A percentile compares a stretch with the other conserved stretches of the same genome.
Evolutionary conservation across 2,888 invertebrate genomes (phyloP).

Genomic region (Pterostichus madidus): DNA sequence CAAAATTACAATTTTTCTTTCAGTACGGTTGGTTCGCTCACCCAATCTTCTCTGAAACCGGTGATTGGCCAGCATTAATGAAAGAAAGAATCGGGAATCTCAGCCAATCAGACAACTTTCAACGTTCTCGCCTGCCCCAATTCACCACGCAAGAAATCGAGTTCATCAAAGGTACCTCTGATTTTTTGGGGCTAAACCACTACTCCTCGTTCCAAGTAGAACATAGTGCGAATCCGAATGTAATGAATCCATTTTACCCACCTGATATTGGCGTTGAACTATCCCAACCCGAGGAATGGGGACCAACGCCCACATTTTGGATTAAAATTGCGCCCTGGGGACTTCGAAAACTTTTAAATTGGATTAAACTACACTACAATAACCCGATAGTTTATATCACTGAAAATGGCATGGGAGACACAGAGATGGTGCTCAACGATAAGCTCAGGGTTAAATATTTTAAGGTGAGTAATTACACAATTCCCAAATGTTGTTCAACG

Average conservation of each 20-base stretch:
- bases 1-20: constrained; percentile 13
- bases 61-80: constrained; percentile 85
- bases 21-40: constrained; percentile 82
- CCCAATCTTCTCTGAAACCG: constrained; percentile 82
- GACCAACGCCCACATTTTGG: constrained; percentile 52
- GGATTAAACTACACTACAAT: constrained; percentile 75
- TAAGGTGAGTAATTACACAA: constrained; percentile 33
- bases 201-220: constrained; percentile 82
- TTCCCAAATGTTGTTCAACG: too few relatives aligned
- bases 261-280: constrained; percentile 27
- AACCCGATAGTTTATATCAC: constrained; percentile 81
- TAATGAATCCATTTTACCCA: constrained; percentile 4
- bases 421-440: constrained; percentile 15
- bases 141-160: constrained; percentile 81
- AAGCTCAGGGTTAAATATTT: constrained; percentile 50
- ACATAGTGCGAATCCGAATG: constrained; percentile 52
- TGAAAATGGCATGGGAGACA: constrained; percentile 79
- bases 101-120: constrained; percentile 80
- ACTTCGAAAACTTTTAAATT: constrained; percentile 79
- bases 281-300: constrained; percentile 51
- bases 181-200: constrained; percentile 87
- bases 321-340: constrained; percentile 80
- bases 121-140: constrained; percentile 81
- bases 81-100: constrained; percentile 79
- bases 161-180: constrained; percentile 81